phyloP scores from a whole-genome alignment of 2,888 invertebrate genomes.

The Chorisops tibialis region DNA sequence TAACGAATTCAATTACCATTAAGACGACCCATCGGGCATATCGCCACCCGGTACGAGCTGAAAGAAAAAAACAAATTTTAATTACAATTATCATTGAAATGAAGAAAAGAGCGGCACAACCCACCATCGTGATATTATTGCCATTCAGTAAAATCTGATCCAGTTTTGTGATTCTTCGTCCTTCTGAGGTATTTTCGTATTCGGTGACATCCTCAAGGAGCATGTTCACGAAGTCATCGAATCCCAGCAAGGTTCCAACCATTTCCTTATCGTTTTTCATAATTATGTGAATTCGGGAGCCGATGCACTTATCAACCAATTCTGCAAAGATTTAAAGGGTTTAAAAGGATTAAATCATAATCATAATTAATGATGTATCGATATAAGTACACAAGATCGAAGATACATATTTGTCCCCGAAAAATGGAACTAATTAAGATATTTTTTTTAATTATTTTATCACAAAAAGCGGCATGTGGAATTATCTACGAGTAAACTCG shows the following conservation, averaged over 20 bases:
- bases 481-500: no score
- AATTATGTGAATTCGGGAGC: constrained; percentile 97
- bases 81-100: background rate
- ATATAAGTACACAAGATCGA: no score
- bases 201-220: constrained; percentile 95
- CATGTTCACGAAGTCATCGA: constrained; percentile 99
- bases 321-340: no score
- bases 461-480: no score
- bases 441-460: constrained; percentile 1
- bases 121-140: constrained; percentile 97
- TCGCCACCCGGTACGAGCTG: constrained; percentile 78
- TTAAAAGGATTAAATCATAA: constrained; percentile 39
- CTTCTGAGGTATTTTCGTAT: constrained; percentile 96
- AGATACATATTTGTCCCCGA: no score
- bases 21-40: constrained; percentile 61
- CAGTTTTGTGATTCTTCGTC: constrained; percentile 90
- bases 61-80: constrained; percentile 43
- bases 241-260: constrained; percentile 94
- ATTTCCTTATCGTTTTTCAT: constrained; percentile 99
- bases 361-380: constrained; percentile 18
- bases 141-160: constrained; percentile 98
- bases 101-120: constrained; percentile 23
- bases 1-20: no score
- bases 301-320: constrained; percentile 98
- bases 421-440: no score